Percentiles rank a stretch among this genome's conserved stretches.
phyloP scores from a whole-genome alignment of 2,113 vertebrate species.

The Halcyon senegalensis region DNA sequence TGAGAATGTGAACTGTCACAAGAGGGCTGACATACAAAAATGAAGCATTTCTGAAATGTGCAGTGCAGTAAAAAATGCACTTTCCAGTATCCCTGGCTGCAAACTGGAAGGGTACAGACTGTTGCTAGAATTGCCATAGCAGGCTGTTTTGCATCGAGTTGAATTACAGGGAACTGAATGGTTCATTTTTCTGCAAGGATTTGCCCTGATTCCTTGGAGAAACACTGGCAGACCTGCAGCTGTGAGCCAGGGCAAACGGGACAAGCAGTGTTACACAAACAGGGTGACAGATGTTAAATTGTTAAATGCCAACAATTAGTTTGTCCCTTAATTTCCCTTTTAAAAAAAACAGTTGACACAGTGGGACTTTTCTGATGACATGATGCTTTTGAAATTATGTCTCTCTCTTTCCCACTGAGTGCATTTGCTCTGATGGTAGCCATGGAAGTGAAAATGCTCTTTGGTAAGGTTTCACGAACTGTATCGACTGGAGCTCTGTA shows the following conservation, averaged over 20 bases:
- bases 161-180: neutral
- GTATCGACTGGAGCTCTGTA: slow-evolving; percentile 43
- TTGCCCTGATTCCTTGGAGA: neutral
- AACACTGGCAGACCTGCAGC: neutral
- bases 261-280: neutral
- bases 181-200: neutral
- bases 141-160: neutral
- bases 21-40: neutral
- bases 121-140: neutral
- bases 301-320: neutral
- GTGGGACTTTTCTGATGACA: neutral
- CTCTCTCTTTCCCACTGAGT: neutral
- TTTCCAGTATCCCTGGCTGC: neutral
- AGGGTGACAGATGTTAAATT: neutral
- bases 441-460: slow-evolving; percentile 14
- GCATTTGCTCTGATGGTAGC: neutral
- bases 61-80: neutral
- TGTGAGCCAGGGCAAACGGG: neutral
- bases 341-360: neutral
- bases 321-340: neutral
- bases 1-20: neutral
- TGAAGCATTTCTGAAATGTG: neutral
- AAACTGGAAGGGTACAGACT: neutral
- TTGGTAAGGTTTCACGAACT: slow-evolving; percentile 7
- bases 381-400: neutral